Percentiles rank a stretch among this genome's conserved stretches.
Conservation (phyloP, 1,140 invertebrate genomes). For the Ceratina australensis region DNA sequence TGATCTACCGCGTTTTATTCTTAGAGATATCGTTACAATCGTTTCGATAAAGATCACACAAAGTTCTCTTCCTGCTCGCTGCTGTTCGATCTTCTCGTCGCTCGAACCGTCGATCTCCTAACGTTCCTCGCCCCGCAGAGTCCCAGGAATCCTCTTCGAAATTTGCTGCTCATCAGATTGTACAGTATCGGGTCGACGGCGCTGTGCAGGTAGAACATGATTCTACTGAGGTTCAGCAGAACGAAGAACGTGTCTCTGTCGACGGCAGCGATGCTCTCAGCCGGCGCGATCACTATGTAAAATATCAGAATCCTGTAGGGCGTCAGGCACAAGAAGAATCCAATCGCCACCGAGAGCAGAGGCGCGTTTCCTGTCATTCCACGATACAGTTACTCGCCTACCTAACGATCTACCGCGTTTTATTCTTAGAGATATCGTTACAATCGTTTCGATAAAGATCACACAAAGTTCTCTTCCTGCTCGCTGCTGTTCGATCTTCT, state of each 20-base stretch:
- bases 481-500: slow-evolving; percentile 75
- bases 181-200: slow-evolving; percentile 91
- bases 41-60: slow-evolving; percentile 46
- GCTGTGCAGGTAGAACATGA: slow-evolving; percentile 93
- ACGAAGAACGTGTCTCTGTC: slow-evolving; percentile 88
- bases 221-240: slow-evolving; percentile 89
- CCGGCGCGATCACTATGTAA: slow-evolving; percentile 86
- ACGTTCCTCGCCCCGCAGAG: slow-evolving; percentile 81
- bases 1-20: too few species aligned
- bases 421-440: background rate
- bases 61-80: slow-evolving; percentile 77
- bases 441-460: background rate
- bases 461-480: slow-evolving; percentile 76
- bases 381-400: too few species aligned
- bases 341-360: slow-evolving; percentile 89
- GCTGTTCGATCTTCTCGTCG: slow-evolving; percentile 72
- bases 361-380: too few species aligned
- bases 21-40: background rate
- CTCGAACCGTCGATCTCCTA: slow-evolving; percentile 78
- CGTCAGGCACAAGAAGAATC: slow-evolving; percentile 92
- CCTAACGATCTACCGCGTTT: too few species aligned
- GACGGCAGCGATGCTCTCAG: slow-evolving; percentile 81
- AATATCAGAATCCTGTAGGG: slow-evolving; percentile 91
- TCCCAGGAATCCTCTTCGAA: slow-evolving; percentile 86
- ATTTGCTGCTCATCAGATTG: slow-evolving; percentile 92